These are phyloP conservation scores for Penaeus vannamei DNA, from an alignment of 1,140 invertebrate species.

Conservation along the genomic window DNA sequence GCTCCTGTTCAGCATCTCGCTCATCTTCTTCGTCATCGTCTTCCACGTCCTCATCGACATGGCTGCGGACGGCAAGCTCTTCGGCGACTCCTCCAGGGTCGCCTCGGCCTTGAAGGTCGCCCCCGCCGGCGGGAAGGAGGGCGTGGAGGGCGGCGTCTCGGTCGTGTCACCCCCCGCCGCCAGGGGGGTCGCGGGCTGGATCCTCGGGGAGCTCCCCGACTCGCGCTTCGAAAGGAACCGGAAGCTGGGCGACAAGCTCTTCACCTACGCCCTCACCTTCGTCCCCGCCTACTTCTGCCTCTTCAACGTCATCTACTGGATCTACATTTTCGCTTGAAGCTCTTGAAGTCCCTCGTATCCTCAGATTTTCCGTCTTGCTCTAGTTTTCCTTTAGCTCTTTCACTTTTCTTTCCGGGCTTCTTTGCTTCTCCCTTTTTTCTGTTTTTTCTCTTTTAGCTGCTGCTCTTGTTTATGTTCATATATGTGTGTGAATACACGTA, in stretches of 20 bases:
- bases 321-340: constrained; percentile 39
- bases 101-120: background rate
- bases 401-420: too few relatives aligned
- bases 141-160: too few relatives aligned
- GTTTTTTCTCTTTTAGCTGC: too few relatives aligned
- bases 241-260: constrained; percentile 34
- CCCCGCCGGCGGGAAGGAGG: background rate
- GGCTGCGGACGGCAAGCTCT: constrained; percentile 51
- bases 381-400: background rate
- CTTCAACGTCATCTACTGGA: constrained; percentile 58
- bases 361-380: background rate
- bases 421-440: too few relatives aligned
- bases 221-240: constrained; percentile 1
- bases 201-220: background rate
- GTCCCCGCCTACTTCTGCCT: constrained; percentile 46
- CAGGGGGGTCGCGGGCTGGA: too few relatives aligned
- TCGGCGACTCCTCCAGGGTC: too few relatives aligned
- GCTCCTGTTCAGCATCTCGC: constrained; percentile 55
- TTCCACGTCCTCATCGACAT: constrained; percentile 57
- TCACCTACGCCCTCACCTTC: constrained; percentile 46
- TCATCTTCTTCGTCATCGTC: constrained; percentile 62
- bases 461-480: background rate
- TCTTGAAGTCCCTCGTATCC: background rate
- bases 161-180: too few relatives aligned
- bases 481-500: constrained; percentile 16